Evolutionary conservation across 2,113 vertebrate genomes (phyloP), one percentile per base, ranked within the genome.

Genomic region (Ictidomys tridecemlineatus): DNA sequence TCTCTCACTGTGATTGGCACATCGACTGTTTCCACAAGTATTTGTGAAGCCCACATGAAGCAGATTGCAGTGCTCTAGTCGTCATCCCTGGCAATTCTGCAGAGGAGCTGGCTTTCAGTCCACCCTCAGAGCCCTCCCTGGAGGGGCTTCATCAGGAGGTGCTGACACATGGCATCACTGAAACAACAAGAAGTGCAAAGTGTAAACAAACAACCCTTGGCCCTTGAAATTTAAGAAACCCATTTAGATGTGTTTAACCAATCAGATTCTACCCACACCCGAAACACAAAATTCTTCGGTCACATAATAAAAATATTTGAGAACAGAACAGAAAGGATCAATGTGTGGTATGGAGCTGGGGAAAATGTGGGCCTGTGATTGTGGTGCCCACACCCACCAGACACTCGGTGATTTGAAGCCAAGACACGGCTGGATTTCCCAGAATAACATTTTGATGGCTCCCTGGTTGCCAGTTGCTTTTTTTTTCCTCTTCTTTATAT

Each of bases 121-220:
- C 84, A 74, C 8, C 91, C 30, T 48, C 9, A 26, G 61, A 61
- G 42, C 2, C 89, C 39, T 87, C 76, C 77, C 70, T 67, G 26
- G 39, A 73, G 48, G 70, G 56, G 45, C 37, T 84, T 89, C 69
- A 14, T 34, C 61, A 1, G 8, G 85, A 91, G 82, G 67, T 24
- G 73, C 82, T 74, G 61, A 85, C 11, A 56, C 26, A 82, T 42
- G 17, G 51, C 20, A 13, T 95, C 94, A 73, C 32, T 74, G 69
- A 78, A 95, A 92, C 48, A 86, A 51, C 53, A 94, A 78, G 56
- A 87, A n/a, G 11, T 42, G 7, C 48, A 72, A 61, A 93, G 91
- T 65, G 4, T 69, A 94, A 94, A 85, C 72, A 92, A 96, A 95
- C 56, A 65, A 73, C 90, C 0, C 16, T 1, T 34, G 8, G 4